These are phyloP conservation scores for Biston stratarius DNA, from an alignment of 2,888 invertebrate genomes.

Conservation along the genomic window DNA sequence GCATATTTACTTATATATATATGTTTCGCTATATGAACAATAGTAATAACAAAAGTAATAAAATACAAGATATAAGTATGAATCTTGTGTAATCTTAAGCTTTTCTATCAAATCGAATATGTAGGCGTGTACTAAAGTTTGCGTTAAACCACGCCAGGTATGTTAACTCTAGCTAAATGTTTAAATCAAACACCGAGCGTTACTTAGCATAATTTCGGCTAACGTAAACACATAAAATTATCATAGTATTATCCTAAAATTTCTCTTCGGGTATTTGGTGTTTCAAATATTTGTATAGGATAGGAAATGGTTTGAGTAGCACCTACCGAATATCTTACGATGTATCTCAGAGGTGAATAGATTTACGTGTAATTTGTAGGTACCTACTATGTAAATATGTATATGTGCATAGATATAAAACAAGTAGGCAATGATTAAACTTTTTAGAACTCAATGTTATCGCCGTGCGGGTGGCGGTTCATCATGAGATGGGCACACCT, in stretches of 20 bases:
- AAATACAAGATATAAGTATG: background rate
- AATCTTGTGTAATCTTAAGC: conserved; percentile 13
- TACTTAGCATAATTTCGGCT: conserved; percentile 46
- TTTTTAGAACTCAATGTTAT: no score
- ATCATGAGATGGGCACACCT: no score
- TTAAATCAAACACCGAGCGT: conserved; percentile 43
- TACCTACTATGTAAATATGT: background rate
- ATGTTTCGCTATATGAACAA: no score
- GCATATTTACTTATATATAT: no score
- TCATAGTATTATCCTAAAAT: conserved; percentile 57
- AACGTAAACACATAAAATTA: conserved; percentile 49
- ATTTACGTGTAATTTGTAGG: background rate
- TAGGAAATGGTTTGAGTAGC: conserved; percentile 55
- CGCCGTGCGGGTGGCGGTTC: no score
- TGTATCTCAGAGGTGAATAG: conserved; percentile 9
- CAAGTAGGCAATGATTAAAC: no score
- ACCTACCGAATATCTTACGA: conserved; percentile 60
- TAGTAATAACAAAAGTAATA: background rate
- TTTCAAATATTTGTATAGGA: conserved; percentile 75
- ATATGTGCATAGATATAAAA: no score
- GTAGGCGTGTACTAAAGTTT: conserved; percentile 24
- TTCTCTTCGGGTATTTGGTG: conserved; percentile 59
- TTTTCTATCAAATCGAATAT: conserved; percentile 5
- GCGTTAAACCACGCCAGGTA: conserved; percentile 28
- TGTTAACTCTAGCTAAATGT: conserved; percentile 36